Conservation (phyloP, 2,888 invertebrate species). For the Sturmia bella region DNA sequence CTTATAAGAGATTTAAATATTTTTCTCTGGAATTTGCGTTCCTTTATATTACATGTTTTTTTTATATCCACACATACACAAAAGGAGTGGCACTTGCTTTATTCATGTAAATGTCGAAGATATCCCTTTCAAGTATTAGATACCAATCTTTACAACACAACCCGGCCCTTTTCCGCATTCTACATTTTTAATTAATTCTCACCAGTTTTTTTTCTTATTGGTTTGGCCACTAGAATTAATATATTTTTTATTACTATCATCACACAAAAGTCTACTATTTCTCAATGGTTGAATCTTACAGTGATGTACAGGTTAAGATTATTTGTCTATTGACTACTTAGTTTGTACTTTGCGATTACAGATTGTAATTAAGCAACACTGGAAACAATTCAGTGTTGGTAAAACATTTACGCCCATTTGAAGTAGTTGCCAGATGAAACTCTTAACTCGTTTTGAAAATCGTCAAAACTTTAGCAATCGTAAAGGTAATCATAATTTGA, state of each 20-base stretch:
- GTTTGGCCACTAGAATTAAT: slow-evolving; percentile 31
- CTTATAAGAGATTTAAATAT: slow-evolving; percentile 47
- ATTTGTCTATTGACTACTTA: background rate
- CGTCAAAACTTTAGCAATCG: no score
- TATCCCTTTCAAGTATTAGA: slow-evolving; percentile 24
- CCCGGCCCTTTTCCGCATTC: slow-evolving; percentile 18
- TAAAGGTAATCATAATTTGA: no score
- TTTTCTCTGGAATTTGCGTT: slow-evolving; percentile 65
- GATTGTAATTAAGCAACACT: slow-evolving; percentile 2
- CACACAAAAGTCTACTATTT: slow-evolving; percentile 54
- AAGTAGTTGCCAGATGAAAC: no score
- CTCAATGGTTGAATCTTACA: slow-evolving; percentile 47
- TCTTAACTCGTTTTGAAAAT: no score
- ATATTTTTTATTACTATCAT: slow-evolving; percentile 33
- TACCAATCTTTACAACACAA: slow-evolving; percentile 8
- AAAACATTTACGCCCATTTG: background rate
- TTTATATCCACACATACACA: slow-evolving; percentile 67
- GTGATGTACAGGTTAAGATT: slow-evolving; percentile 12
- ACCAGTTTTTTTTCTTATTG: slow-evolving; percentile 18
- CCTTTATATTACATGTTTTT: slow-evolving; percentile 61
- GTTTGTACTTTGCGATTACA: no score
- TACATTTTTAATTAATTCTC: slow-evolving; percentile 22
- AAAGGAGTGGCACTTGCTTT: slow-evolving; percentile 72
- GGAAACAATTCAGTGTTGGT: background rate
- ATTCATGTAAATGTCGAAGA: slow-evolving; percentile 37